These are phyloP conservation scores for Prietella phreatophila DNA, from an alignment of 2,113 vertebrate genomes.

Conservation along the genomic window DNA sequence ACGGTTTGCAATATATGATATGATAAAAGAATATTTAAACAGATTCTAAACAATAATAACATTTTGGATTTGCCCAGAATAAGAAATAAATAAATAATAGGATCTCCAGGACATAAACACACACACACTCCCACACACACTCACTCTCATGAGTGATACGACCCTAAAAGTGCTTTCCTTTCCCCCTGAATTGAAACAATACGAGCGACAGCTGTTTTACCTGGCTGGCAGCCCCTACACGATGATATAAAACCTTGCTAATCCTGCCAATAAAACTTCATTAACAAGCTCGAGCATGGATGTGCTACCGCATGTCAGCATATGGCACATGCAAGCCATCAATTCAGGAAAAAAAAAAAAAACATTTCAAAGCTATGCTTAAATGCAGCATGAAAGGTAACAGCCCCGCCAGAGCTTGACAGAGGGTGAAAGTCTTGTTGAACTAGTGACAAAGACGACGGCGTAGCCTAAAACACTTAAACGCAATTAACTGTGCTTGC, in stretches of 20 bases:
- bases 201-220: conserved; percentile 70
- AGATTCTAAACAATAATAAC: not conserved
- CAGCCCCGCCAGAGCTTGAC: conserved; percentile 14
- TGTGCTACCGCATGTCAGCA: conserved; percentile 61
- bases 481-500: conserved; percentile 44
- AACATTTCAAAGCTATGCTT: conserved; percentile 44
- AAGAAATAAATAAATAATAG: not conserved
- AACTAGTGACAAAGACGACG: conserved; percentile 37
- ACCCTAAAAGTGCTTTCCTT: conserved; percentile 58
- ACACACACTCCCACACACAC: too few species aligned
- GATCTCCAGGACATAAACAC: not conserved
- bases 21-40: not conserved
- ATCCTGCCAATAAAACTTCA: conserved; percentile 71
- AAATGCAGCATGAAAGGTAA: conserved; percentile 40
- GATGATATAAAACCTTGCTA: conserved; percentile 69
- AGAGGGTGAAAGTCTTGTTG: conserved; percentile 25
- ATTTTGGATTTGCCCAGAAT: not conserved
- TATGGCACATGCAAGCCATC: conserved; percentile 52
- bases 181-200: conserved; percentile 64
- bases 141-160: conserved; percentile 50
- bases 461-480: conserved; percentile 50
- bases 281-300: conserved; percentile 66
- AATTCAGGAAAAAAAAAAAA: conserved; percentile 42
- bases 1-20: not conserved
- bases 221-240: conserved; percentile 63